phyloP scores from a whole-genome alignment of 2,113 vertebrate species.

The Campylomormyrus tamandua region DNA sequence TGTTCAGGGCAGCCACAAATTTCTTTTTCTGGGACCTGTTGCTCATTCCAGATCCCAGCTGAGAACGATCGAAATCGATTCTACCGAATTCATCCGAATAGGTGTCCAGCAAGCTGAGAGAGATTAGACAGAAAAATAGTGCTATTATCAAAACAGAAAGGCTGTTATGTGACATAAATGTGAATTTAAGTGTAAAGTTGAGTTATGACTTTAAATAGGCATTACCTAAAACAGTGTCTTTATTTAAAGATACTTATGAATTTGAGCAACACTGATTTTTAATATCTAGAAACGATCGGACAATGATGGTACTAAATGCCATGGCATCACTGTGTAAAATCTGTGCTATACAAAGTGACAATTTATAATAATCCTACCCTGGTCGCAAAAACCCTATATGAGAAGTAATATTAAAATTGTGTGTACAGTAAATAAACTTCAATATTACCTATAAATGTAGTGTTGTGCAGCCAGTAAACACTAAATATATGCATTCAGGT shows the following conservation, averaged over 20 bases:
- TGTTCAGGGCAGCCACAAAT: constrained; percentile 77
- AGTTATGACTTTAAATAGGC: not conserved
- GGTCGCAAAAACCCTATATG: not conserved
- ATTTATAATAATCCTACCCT: not conserved
- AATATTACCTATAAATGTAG: not conserved
- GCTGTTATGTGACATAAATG: not conserved
- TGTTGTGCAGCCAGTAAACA: not conserved
- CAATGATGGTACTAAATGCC: not conserved
- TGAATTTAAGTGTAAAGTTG: not conserved
- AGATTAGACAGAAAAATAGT: not conserved
- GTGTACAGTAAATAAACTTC: not conserved
- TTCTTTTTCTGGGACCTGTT: constrained; percentile 78
- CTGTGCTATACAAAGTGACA: not conserved
- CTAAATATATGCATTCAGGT: not conserved
- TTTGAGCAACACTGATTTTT: not conserved
- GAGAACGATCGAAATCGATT: constrained; percentile 91
- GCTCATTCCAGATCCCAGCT: constrained; percentile 93
- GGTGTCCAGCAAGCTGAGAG: constrained; percentile 79
- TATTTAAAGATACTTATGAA: not conserved
- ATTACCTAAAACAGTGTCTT: not conserved
- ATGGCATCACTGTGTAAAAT: not conserved
- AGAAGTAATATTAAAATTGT: not conserved
- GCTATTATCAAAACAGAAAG: not conserved
- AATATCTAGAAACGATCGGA: not conserved
- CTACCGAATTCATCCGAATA: constrained; percentile 90